Evolutionary conservation across 2,113 vertebrate genomes (phyloP).

Genomic region (Nyctibius bracteatus): DNA sequence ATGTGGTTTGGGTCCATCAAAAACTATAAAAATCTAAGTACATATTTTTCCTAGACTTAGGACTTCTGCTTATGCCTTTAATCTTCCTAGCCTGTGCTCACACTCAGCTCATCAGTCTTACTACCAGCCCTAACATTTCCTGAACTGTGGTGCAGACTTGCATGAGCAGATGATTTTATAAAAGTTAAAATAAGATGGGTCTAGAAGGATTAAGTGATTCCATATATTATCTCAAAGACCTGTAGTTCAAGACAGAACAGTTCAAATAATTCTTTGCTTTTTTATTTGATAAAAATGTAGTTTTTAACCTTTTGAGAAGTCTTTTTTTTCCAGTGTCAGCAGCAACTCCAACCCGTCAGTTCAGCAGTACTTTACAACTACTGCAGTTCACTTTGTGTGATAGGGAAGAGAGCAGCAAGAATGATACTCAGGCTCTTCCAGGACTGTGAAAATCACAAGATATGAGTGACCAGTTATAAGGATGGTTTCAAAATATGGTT

Average conservation of each 20-base stretch:
- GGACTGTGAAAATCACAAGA: constrained; percentile 29
- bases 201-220: constrained; percentile 72
- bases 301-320: constrained; percentile 70
- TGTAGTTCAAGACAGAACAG: constrained; percentile 69
- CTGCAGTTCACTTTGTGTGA: constrained; percentile 51
- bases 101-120: constrained; percentile 21
- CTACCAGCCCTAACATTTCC: constrained; percentile 12
- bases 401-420: constrained; percentile 37
- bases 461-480: constrained; percentile 28
- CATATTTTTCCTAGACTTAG: not conserved
- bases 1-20: not conserved
- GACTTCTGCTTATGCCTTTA: constrained; percentile 13
- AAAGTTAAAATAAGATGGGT: constrained; percentile 65
- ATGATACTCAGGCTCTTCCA: constrained; percentile 10
- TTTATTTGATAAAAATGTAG: constrained; percentile 71
- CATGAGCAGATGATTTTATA: constrained; percentile 63
- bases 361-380: constrained; percentile 67
- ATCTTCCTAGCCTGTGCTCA: constrained; percentile 17
- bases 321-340: constrained; percentile 69
- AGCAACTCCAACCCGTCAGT: constrained; percentile 68
- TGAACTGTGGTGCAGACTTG: constrained; percentile 48
- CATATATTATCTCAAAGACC: constrained; percentile 59
- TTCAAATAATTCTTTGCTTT: constrained; percentile 69
- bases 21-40: not conserved
- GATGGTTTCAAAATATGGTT: not conserved